Percentiles rank a stretch among this genome's conserved stretches.
Evolutionary conservation across 2,888 invertebrate species (phyloP).

Genomic region (Macrosoma leucophasiata): DNA sequence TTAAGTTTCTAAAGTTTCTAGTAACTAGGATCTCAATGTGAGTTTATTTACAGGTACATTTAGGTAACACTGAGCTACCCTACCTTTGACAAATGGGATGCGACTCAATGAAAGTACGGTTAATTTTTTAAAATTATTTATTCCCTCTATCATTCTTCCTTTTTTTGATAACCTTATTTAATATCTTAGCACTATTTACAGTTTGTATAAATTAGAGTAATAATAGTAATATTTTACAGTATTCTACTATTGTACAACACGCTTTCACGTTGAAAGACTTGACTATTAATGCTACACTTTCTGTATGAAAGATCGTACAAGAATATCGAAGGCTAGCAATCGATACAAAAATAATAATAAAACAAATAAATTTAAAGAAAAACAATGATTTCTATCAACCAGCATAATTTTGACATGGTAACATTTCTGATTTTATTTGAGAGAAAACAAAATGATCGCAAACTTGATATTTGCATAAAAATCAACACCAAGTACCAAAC

Average conservation of each 20-base stretch:
- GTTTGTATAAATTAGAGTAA: conserved; percentile 72
- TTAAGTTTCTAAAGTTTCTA: too few relatives aligned
- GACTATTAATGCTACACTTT: conserved; percentile 45
- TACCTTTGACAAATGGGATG: too few relatives aligned
- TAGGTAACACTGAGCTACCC: too few relatives aligned
- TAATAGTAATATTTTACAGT: conserved; percentile 64
- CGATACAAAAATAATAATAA: conserved; percentile 31
- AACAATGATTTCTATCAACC: conserved; percentile 32
- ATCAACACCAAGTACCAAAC: conserved; percentile 71
- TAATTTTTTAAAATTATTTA: conserved; percentile 59
- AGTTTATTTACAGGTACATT: too few relatives aligned
- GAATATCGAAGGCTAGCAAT: conserved; percentile 30
- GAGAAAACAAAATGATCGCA: conserved; percentile 49
- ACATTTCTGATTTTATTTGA: conserved; percentile 50
- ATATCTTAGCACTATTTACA: conserved; percentile 72
- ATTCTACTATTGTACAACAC: conserved; percentile 69
- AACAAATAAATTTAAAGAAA: conserved; percentile 28
- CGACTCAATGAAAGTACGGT: conserved; percentile 45
- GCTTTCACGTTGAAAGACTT: conserved; percentile 63
- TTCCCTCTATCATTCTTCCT: conserved; percentile 70
- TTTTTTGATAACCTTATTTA: conserved; percentile 68
- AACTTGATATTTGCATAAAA: conserved; percentile 44
- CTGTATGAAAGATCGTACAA: conserved; percentile 31
- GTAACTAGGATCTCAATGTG: too few relatives aligned
- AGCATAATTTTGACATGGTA: conserved; percentile 44